Conservation (phyloP, 2,113 vertebrate genomes). For the Camelus bactrianus region DNA sequence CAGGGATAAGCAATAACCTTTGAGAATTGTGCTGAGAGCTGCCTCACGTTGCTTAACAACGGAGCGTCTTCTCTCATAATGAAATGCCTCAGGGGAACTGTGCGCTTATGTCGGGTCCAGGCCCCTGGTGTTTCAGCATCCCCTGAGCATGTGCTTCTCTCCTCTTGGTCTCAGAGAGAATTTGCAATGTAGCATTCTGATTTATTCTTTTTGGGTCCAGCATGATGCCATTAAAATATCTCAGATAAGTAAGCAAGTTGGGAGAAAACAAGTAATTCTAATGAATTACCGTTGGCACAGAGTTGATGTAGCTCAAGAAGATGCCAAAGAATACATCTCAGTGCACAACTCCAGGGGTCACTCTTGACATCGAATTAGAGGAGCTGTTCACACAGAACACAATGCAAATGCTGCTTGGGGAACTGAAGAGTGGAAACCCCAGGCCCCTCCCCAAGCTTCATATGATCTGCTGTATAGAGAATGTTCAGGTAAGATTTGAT, state of each 20-base stretch:
- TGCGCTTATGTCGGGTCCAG: not conserved
- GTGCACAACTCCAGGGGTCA: not conserved
- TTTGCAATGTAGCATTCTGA: not conserved
- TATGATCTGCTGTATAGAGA: not conserved
- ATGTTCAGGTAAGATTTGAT: not conserved
- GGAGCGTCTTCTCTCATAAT: not conserved
- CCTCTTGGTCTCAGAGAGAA: not conserved
- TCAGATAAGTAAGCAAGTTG: not conserved
- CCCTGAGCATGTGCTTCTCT: not conserved
- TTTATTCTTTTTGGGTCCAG: not conserved
- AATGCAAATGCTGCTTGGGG: fast-evolving
- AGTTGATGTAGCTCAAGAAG: not conserved
- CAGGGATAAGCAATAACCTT: slow-evolving; percentile 33
- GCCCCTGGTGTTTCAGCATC: not conserved
- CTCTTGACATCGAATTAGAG: not conserved
- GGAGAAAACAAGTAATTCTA: not conserved
- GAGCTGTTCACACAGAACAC: not conserved
- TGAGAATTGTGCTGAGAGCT: slow-evolving; percentile 7
- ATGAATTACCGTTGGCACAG: not conserved
- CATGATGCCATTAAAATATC: not conserved
- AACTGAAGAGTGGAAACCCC: not conserved
- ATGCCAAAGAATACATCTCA: not conserved
- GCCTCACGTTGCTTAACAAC: slow-evolving; percentile 7
- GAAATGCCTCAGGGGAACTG: slow-evolving; percentile 2
- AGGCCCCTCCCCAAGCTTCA: not conserved